phyloP scores from a whole-genome alignment of 2,888 invertebrate species.

The Thumatha senex region DNA sequence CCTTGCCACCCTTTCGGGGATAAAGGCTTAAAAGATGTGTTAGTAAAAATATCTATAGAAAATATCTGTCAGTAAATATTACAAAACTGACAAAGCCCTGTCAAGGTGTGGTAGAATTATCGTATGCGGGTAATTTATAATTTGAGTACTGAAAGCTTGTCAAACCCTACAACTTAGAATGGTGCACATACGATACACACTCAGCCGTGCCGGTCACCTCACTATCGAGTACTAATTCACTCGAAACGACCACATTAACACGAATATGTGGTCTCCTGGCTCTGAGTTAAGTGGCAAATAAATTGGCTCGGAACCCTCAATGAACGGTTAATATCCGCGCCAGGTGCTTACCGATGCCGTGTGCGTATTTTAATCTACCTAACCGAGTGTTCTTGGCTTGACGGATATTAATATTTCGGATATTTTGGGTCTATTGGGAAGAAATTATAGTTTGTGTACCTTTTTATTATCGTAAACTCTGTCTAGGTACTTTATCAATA shows the following conservation, averaged over 20 bases:
- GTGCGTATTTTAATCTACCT: constrained; percentile 15
- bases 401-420: not conserved
- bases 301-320: constrained; percentile 35
- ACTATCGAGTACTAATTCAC: constrained; percentile 23
- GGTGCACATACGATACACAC: not conserved
- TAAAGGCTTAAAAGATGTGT: no score
- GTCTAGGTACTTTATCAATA: no score
- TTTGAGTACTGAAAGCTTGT: not conserved
- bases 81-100: no score
- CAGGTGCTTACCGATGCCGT: constrained; percentile 34
- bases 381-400: constrained; percentile 2
- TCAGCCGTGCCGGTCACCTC: constrained; percentile 5
- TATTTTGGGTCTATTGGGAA: not conserved
- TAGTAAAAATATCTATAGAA: no score
- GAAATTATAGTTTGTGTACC: not conserved
- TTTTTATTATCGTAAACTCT: no score
- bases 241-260: constrained; percentile 24
- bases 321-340: constrained; percentile 38
- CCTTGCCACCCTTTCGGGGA: no score
- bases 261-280: constrained; percentile 32
- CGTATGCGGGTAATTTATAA: not conserved
- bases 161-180: constrained; percentile 10
- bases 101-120: no score
- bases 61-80: no score
- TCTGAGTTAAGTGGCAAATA: constrained; percentile 40